Percentiles rank a stretch among this genome's conserved stretches.
These are phyloP conservation scores for Alviniconcha marisindica DNA, from an alignment of 1,140 invertebrate genomes.

Conservation along the genomic window DNA sequence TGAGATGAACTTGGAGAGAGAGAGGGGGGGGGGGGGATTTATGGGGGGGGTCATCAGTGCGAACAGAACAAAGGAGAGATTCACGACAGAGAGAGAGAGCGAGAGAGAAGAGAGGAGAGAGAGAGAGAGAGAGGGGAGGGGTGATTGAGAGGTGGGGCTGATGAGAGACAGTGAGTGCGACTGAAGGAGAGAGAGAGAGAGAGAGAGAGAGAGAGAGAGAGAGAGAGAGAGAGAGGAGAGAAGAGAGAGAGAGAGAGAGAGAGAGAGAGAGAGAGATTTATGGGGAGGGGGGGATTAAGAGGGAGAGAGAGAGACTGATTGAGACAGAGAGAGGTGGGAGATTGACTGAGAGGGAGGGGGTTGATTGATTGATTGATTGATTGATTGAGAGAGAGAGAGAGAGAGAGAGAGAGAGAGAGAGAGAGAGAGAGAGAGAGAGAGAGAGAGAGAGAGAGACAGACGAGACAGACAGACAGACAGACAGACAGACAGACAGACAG, in stretches of 20 bases:
- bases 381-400: no score
- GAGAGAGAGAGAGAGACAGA: slow-evolving; percentile 14
- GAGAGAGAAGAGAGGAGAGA: no score
- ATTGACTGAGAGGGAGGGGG: neutral
- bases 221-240: slow-evolving; percentile 6
- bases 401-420: no score
- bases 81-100: no score
- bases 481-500: neutral
- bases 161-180: no score
- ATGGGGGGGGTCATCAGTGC: no score
- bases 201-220: neutral
- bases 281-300: neutral
- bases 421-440: slow-evolving; percentile 13
- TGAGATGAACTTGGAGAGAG: no score
- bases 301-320: neutral
- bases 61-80: no score
- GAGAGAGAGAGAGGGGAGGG: slow-evolving; percentile 1
- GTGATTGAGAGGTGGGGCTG: neutral
- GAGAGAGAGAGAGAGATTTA: neutral
- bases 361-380: no score
- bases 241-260: slow-evolving; percentile 8
- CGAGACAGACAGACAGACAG: no score
- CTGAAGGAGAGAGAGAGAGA: neutral
- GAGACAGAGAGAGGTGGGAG: no score
- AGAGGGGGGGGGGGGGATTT: no score